Percentiles rank a stretch among this genome's conserved stretches.
Evolutionary conservation across 2,113 vertebrate species (phyloP).

Genomic region (Ciconia maguari): DNA sequence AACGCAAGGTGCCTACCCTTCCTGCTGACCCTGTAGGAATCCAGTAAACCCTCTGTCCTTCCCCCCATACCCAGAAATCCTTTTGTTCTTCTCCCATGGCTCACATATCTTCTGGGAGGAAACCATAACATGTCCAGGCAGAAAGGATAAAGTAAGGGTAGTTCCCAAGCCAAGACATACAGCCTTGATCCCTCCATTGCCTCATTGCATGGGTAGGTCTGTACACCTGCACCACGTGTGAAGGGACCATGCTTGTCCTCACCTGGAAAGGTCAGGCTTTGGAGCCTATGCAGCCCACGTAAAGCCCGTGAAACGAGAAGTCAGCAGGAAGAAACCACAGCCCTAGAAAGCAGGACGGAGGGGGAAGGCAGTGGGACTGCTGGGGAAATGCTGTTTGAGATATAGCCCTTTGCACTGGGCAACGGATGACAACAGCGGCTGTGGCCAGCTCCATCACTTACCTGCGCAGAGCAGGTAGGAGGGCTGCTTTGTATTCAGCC

Average conservation of each 20-base stretch:
- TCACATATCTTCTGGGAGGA: background rate
- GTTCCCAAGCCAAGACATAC: background rate
- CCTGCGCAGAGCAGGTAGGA: background rate
- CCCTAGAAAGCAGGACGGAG: background rate
- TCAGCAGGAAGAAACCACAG: background rate
- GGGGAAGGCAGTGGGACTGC: background rate
- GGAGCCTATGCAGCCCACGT: background rate
- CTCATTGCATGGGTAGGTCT: background rate
- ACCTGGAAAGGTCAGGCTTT: background rate
- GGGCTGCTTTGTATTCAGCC: background rate
- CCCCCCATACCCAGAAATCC: background rate
- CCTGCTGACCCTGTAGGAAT: background rate
- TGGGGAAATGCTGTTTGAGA: background rate
- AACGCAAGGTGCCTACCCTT: background rate
- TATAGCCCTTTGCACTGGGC: background rate
- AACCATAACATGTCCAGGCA: background rate
- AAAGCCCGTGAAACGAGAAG: background rate
- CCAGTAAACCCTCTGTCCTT: background rate
- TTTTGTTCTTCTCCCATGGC: background rate
- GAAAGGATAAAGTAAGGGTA: background rate
- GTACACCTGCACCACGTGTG: too few relatives aligned
- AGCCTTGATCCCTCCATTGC: background rate
- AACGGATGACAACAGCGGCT: rapidly evolving
- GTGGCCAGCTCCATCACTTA: background rate
- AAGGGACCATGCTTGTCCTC: background rate